Evolutionary conservation across 2,888 invertebrate species (phyloP), one percentile per base, ranked within the genome.

Genomic region (Callyntrura sp.): DNA sequence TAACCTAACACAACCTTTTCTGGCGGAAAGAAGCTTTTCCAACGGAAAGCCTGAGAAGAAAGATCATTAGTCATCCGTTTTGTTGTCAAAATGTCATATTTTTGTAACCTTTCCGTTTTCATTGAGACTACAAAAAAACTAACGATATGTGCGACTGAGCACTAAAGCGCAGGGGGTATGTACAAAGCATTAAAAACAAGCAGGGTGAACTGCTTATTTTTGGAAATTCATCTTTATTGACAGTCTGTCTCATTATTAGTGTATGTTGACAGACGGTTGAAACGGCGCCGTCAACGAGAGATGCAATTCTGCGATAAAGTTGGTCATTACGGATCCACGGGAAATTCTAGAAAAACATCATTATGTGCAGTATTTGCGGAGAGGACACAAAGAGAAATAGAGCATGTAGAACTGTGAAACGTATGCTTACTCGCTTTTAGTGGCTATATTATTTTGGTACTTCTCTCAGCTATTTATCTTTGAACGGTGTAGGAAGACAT

Each of bases 11-110:
- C 78, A 25, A 55, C 70, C 5, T 45, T 70, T 70, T 43, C 11
- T 35, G 35, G 35, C 35, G 35, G 35, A 35, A 35, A 70, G 23
- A 51, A 11, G 17, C 20, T 25, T n/a, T 55, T 17, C 14, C 28
- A 76, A 51, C 23, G 43, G 23, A 57, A 12, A 55, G 43, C 14
- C 25, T n/a, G 1, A 85, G 60, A 28, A 62, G 28, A 79, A 86
- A 78, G 45, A 48, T 68, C 86, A 86, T 86, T 86, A 86, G 86
- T 86, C 79, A 86, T 79, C n/a, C 45, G 9, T 68, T 51, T 78
- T 78, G 55, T 12, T 60, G 62, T 20, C 35, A 45, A 45, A 76
- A 85, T 76, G 70, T 85, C 45, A 70, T 48, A 55, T 70, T 70
- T 85, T 85, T 35, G 35, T 45, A 45, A 43, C 43, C 55, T 60